Evolutionary conservation across 2,888 invertebrate species (phyloP).

Genomic region (Catonia carolina): DNA sequence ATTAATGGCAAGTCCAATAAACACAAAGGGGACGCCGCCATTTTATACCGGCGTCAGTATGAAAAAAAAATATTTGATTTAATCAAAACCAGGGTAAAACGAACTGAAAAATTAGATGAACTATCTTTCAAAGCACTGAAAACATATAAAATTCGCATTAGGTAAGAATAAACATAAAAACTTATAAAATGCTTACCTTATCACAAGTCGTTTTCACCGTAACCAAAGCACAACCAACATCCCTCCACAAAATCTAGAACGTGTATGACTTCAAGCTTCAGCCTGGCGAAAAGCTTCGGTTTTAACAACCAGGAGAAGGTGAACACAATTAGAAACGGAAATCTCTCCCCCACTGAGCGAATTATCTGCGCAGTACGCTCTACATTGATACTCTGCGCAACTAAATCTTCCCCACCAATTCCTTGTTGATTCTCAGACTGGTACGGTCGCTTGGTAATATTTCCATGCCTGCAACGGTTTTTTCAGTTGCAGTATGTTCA

Average conservation of each 20-base stretch:
- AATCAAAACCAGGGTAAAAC: too few species aligned
- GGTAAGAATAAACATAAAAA: conserved; percentile 3
- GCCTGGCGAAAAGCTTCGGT: conserved; percentile 19
- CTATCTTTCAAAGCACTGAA: background rate
- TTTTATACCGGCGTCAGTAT: too few species aligned
- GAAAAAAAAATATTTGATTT: too few species aligned
- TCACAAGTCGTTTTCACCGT: conserved; percentile 11
- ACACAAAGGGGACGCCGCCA: too few species aligned
- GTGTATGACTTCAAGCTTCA: conserved; percentile 15
- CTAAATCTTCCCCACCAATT: conserved; percentile 2
- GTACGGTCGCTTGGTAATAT: conserved; percentile 9
- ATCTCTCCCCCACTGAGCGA: conserved; percentile 14
- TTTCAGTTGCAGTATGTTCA: too few species aligned
- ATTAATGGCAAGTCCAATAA: too few species aligned
- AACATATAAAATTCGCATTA: background rate
- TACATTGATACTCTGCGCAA: conserved; percentile 20
- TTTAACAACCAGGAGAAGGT: background rate
- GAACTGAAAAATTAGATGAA: too few species aligned
- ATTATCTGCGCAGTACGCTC: conserved; percentile 20
- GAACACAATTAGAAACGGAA: conserved; percentile 21
- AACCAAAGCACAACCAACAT: conserved; percentile 12
- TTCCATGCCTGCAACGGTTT: conserved; percentile 2
- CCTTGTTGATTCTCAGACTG: background rate
- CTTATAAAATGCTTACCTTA: background rate
- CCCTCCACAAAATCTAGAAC: background rate